Evolutionary conservation across 2,888 invertebrate genomes (phyloP).

Genomic region (Epinotia nisella): DNA sequence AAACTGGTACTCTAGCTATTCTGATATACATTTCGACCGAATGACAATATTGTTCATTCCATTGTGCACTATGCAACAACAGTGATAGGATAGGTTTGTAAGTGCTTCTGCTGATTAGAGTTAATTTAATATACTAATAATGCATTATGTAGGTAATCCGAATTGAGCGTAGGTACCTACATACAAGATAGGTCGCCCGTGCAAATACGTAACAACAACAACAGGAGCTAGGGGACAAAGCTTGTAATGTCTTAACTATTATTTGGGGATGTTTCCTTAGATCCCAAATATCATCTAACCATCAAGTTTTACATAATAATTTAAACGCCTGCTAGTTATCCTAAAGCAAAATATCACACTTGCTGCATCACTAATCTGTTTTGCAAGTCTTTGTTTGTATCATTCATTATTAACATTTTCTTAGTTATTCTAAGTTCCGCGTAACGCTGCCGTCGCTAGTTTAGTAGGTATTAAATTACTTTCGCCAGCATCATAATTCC

Average conservation of each 20-base stretch:
- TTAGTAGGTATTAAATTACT: conserved; percentile 9
- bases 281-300: not conserved
- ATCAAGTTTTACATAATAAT: not conserved
- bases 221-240: not conserved
- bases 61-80: not conserved
- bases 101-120: not conserved
- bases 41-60: conserved; percentile 34
- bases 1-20: conserved; percentile 58
- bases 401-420: not conserved
- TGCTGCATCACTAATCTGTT: not conserved
- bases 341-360: not conserved
- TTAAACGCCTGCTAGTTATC: conserved; percentile 17
- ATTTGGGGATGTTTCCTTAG: not conserved
- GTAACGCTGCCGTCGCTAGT: not conserved
- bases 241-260: not conserved
- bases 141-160: not conserved
- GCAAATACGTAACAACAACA: not conserved
- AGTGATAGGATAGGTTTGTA: not conserved
- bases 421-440: not conserved
- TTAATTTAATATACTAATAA: not conserved
- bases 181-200: not conserved
- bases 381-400: not conserved
- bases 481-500: conserved; percentile 23
- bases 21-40: conserved; percentile 61
- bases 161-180: not conserved